Evolutionary conservation across 2,113 vertebrate genomes (phyloP).

Genomic region (Bathybates hornii): DNA sequence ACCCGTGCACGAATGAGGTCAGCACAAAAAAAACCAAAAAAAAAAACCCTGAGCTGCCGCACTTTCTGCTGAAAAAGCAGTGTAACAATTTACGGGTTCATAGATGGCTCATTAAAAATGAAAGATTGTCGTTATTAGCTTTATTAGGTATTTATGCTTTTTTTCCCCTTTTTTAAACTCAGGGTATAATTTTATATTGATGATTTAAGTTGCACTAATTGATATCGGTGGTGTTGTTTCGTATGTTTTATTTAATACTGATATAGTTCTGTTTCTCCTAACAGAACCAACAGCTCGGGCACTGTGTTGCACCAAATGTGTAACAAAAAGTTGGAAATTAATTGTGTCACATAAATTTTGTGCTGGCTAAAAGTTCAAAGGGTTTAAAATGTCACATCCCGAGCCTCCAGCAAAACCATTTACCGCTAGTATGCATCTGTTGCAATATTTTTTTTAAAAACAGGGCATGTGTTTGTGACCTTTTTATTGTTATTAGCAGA

Average conservation of each 20-base stretch:
- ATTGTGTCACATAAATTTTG: background rate
- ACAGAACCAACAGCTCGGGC: background rate
- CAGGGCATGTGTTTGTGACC: background rate
- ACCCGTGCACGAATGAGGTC: constrained; percentile 37
- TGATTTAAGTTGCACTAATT: background rate
- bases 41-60: background rate
- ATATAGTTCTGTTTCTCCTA: background rate
- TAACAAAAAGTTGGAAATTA: background rate
- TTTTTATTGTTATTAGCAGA: background rate
- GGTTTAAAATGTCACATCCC: background rate
- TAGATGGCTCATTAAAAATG: background rate
- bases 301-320: background rate
- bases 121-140: background rate
- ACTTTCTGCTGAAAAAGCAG: constrained; percentile 37
- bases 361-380: background rate
- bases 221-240: background rate
- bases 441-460: rapidly evolving
- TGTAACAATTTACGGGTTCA: background rate
- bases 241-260: background rate
- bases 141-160: constrained; percentile 22
- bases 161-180: background rate
- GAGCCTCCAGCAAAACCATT: background rate
- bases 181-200: background rate
- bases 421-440: background rate
- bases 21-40: constrained; percentile 16